Conservation (phyloP, 2,797 vertebrate species). For the Enoplosus armatus region DNA sequence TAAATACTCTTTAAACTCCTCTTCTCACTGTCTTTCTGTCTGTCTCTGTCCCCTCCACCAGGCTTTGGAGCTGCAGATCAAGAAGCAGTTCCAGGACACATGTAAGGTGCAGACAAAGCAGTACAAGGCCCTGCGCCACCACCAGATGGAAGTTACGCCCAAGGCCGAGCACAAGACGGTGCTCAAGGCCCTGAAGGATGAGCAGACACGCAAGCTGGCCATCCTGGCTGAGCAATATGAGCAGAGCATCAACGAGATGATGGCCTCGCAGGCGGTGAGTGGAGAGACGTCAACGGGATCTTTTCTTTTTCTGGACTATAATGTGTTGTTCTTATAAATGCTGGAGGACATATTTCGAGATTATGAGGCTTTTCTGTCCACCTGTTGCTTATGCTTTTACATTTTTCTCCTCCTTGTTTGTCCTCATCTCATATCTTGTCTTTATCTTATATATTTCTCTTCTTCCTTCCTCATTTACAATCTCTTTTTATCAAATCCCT, state of each 20-base stretch:
- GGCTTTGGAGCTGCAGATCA: constrained; percentile 99
- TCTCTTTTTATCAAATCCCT: not conserved
- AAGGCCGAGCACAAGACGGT: constrained; percentile 99
- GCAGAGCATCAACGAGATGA: constrained; percentile 99
- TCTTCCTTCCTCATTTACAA: not conserved
- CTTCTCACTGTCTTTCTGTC: not conserved
- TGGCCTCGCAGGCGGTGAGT: constrained; percentile 98
- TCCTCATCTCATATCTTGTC: not conserved
- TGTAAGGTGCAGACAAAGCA: constrained; percentile 99
- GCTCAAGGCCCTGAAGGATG: constrained; percentile 96
- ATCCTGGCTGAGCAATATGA: constrained; percentile 96
- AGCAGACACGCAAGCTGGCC: constrained; percentile 95
- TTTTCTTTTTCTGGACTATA: not conserved
- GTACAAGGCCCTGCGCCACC: constrained; percentile 99
- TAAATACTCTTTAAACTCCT: not conserved
- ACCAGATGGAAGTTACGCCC: constrained; percentile 99
- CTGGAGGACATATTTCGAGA: not conserved
- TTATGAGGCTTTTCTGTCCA: constrained; percentile 5
- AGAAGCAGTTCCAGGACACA: constrained; percentile 99
- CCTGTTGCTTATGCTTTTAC: constrained; percentile 45
- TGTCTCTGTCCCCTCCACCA: constrained; percentile 62
- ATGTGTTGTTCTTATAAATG: not conserved
- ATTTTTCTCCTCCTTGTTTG: constrained; percentile 21
- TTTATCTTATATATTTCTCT: not conserved
- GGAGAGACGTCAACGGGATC: not conserved